Evolutionary conservation across 1,140 invertebrate species (phyloP).

Genomic region (Lanistes nyassanus): DNA sequence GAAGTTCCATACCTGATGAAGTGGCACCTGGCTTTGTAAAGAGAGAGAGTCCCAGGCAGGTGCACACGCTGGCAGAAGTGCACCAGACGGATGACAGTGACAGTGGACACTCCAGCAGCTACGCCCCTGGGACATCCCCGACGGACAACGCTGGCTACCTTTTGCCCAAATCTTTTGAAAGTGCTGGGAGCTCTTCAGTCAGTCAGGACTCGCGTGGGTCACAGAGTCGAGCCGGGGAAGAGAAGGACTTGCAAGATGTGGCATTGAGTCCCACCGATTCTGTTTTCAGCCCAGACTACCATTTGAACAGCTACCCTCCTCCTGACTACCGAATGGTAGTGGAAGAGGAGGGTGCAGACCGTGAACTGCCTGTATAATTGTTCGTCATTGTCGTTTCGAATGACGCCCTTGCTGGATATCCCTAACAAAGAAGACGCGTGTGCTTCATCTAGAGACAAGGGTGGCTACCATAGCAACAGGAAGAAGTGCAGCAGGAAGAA

Average conservation of each 20-base stretch:
- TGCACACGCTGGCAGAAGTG: conserved; percentile 49
- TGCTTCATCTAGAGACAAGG: too few relatives aligned
- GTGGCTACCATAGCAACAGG: too few relatives aligned
- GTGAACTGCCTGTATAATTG: conserved; percentile 11
- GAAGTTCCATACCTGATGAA: conserved; percentile 23
- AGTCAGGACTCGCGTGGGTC: conserved; percentile 14
- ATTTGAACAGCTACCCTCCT: conserved; percentile 37
- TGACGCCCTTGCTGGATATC: too few relatives aligned
- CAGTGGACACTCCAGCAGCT: conserved; percentile 61
- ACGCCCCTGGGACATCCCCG: conserved; percentile 50
- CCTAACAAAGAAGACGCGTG: too few relatives aligned
- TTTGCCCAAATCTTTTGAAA: conserved; percentile 43
- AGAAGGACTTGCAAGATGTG: conserved; percentile 23
- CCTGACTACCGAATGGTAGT: conserved; percentile 43
- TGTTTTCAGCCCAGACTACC: conserved; percentile 27
- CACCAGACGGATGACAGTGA: conserved; percentile 56
- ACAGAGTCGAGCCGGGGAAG: conserved; percentile 15
- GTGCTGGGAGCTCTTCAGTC: neutral
- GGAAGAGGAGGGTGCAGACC: conserved; percentile 30
- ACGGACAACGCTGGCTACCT: conserved; percentile 57
- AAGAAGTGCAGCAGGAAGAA: too few relatives aligned
- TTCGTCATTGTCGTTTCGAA: neutral
- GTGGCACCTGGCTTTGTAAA: conserved; percentile 29
- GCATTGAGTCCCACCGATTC: conserved; percentile 11
- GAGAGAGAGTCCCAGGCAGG: conserved; percentile 22